Evolutionary conservation across 2,113 vertebrate genomes (phyloP).

Genomic region (Myanophis thanlyinensis): DNA sequence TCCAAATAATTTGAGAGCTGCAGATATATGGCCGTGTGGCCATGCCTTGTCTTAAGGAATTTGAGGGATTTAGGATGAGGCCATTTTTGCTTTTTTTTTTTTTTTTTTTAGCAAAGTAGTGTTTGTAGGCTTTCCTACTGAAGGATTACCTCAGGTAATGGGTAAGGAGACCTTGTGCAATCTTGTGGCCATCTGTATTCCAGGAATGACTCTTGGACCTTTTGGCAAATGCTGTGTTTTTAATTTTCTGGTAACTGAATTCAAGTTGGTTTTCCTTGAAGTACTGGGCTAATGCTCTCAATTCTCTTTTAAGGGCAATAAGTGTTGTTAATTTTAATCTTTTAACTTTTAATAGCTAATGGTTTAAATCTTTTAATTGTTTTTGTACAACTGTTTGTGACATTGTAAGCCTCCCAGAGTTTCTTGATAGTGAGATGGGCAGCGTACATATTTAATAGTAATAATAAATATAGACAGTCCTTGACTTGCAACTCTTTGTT

Average conservation of each 20-base stretch:
- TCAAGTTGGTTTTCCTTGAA: neutral
- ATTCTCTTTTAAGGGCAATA: neutral
- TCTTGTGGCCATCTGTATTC: neutral
- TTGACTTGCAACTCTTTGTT: too few species aligned
- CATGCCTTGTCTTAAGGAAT: neutral
- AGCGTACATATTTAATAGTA: neutral
- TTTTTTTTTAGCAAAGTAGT: neutral
- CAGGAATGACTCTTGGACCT: neutral
- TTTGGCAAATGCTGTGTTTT: neutral
- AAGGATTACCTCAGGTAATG: neutral
- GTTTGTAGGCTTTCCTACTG: neutral
- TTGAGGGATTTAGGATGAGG: neutral
- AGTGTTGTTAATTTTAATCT: neutral
- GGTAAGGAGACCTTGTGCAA: neutral
- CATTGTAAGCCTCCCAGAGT: neutral
- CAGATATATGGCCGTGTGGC: neutral
- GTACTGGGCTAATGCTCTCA: neutral
- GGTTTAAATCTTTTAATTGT: neutral
- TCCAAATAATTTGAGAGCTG: neutral
- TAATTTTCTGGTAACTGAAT: neutral
- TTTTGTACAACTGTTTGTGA: too few species aligned
- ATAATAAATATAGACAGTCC: neutral
- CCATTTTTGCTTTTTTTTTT: neutral
- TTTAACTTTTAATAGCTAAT: neutral
- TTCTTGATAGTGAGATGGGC: neutral